Evolutionary conservation across 1,140 invertebrate species (phyloP).

Genomic region (Lepidurus apus): DNA sequence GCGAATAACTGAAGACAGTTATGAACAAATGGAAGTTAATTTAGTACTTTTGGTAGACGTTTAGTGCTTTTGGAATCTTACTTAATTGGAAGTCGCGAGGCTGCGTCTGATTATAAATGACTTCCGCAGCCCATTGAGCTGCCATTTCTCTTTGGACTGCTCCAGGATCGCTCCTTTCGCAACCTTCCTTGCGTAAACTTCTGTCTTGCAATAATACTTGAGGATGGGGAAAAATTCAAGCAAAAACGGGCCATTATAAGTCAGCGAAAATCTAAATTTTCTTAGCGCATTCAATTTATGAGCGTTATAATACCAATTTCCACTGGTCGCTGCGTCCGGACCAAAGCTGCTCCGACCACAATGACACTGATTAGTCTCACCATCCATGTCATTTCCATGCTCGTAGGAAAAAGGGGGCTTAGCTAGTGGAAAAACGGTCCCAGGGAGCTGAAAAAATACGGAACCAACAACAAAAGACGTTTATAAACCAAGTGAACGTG

Average conservation of each 20-base stretch:
- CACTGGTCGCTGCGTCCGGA: slow-evolving; percentile 8
- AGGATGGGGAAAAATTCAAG: not conserved
- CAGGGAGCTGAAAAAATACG: not conserved
- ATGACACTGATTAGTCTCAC: slow-evolving; percentile 18
- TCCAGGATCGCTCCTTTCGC: not conserved
- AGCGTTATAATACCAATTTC: not conserved
- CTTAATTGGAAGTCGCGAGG: slow-evolving; percentile 29
- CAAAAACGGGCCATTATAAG: not conserved
- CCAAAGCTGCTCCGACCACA: not conserved
- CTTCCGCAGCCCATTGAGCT: slow-evolving; percentile 33
- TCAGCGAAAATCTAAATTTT: not conserved
- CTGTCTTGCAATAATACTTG: slow-evolving; percentile 30
- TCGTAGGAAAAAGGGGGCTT: not conserved
- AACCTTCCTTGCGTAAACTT: slow-evolving; percentile 25
- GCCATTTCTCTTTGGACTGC: slow-evolving; percentile 33
- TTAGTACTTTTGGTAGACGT: not conserved
- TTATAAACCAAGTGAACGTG: not conserved
- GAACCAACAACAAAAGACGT: not conserved
- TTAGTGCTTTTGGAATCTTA: not conserved
- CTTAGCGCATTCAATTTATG: not conserved
- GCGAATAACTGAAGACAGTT: not conserved
- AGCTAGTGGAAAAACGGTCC: not conserved
- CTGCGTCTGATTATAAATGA: slow-evolving; percentile 34
- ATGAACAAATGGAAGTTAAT: not conserved
- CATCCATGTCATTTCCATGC: slow-evolving; percentile 7